Evolutionary conservation across 2,113 vertebrate species (phyloP), one percentile per base, ranked within the genome.

Genomic region (Laticauda colubrina): DNA sequence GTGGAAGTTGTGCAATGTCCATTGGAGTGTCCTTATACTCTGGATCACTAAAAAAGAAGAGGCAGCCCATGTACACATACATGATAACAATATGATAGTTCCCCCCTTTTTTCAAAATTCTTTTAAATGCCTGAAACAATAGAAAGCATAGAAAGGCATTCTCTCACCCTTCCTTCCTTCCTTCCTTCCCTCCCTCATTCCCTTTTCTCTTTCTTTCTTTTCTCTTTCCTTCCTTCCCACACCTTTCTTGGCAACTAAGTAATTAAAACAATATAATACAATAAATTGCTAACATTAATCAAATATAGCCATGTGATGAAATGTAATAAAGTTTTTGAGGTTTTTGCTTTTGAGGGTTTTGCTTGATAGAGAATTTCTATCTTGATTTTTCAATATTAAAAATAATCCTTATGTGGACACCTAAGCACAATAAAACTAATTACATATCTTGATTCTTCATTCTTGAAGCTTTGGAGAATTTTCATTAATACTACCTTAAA

Each of bases 1-100:
- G 99, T 43, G 99, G 99, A 94, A 99, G 98, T 97, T 99, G 99
- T 90, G 98, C 98, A 87, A 99, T 99, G 96, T 99, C 99, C 97
- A 99, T 99, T 51, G 98, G 99, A 3, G 98, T 98, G 97, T 99
- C 99, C 97, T 99, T 99, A 97, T 99, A 99, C 96, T 99, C 99
- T 0, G 96, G 98, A 92, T 99, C 98, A 96, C 99, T 99, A 97
- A 94, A 93, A 94, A 90, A 96, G 45, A 91, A 91, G 59, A 97
- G 89, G 94, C 29, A 94, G 75, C 64, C 89, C 85, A 97, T 64
- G 96, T 48, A 95, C 93, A 75, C 45, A 95, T 39, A 61, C 87
- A 45, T n/a, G 43, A 94, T 75, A 64, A 92, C 92, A 92, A 59
- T 94, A 92, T 92, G 93, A 10, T 90, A 81, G 89, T 90, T 94